These are phyloP conservation scores for Drosophila falleni DNA, from an alignment of 2,888 invertebrate genomes.

Conservation along the genomic window DNA sequence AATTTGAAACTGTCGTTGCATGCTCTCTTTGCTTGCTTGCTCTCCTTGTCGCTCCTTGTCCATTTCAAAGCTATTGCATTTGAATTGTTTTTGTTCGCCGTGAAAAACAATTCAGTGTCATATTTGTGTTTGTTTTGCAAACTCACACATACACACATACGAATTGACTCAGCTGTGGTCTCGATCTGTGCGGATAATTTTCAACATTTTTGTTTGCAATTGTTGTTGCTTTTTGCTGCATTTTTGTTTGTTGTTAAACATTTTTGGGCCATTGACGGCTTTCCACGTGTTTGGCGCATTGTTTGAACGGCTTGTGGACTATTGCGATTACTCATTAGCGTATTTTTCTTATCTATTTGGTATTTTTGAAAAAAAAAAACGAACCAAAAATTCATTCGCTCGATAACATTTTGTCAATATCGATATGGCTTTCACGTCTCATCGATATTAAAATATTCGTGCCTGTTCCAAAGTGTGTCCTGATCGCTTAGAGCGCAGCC, in stretches of 20 bases:
- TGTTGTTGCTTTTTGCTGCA: slow-evolving; percentile 20
- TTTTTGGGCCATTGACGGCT: slow-evolving; percentile 48
- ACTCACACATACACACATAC: slow-evolving; percentile 19
- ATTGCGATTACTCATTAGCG: slow-evolving; percentile 14
- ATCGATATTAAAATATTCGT: neutral
- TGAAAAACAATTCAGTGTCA: slow-evolving; percentile 76
- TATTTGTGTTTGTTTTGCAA: slow-evolving; percentile 69
- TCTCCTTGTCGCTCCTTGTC: slow-evolving; percentile 21
- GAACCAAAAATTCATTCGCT: neutral
- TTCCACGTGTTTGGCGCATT: slow-evolving; percentile 35
- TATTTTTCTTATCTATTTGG: slow-evolving; percentile 1
- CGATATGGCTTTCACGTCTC: neutral
- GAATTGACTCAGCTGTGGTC: slow-evolving; percentile 20
- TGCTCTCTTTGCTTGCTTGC: slow-evolving; percentile 1
- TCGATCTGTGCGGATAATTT: slow-evolving; percentile 66
- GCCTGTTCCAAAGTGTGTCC: neutral
- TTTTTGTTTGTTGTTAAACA: slow-evolving; percentile 41
- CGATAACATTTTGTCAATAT: neutral
- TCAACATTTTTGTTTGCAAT: slow-evolving; percentile 62
- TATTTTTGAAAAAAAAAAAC: slow-evolving; percentile 1
- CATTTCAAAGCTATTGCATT: slow-evolving; percentile 38
- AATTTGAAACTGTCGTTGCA: slow-evolving; percentile 60
- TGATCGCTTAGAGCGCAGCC: no score
- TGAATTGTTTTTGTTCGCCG: slow-evolving; percentile 49
- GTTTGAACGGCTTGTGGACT: slow-evolving; percentile 32